Percentiles rank a stretch among this genome's conserved stretches.
phyloP scores from a whole-genome alignment of 2,797 vertebrate species.

The Coccyzus lansbergi region DNA sequence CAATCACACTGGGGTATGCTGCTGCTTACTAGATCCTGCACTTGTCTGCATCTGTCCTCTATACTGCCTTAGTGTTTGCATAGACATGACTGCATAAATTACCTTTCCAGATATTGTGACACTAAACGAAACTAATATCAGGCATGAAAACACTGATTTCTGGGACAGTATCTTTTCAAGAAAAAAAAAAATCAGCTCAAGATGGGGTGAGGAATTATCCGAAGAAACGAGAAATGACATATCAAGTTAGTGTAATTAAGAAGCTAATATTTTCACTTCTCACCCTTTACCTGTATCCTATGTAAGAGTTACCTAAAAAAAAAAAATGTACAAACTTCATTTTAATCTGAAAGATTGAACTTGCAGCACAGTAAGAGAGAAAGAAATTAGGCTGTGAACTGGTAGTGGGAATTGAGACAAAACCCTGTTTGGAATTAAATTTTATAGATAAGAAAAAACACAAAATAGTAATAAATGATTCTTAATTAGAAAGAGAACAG shows the following conservation, averaged over 20 bases:
- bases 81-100: neutral
- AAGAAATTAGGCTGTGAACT: neutral
- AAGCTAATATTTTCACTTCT: neutral
- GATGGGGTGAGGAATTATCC: neutral
- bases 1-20: neutral
- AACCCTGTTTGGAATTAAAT: neutral
- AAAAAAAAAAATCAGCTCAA: neutral
- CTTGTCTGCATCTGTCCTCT: neutral
- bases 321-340: neutral
- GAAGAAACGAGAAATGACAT: neutral
- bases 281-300: neutral
- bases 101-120: neutral
- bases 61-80: neutral
- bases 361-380: neutral
- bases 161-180: neutral
- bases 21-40: neutral
- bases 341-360: neutral
- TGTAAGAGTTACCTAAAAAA: neutral
- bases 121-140: slow-evolving; percentile 7
- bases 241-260: neutral
- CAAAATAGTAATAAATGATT: neutral
- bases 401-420: neutral
- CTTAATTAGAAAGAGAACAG: neutral
- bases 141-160: neutral
- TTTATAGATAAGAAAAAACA: neutral